Conservation (phyloP, 2,113 vertebrate species). For the Aegypius monachus region DNA sequence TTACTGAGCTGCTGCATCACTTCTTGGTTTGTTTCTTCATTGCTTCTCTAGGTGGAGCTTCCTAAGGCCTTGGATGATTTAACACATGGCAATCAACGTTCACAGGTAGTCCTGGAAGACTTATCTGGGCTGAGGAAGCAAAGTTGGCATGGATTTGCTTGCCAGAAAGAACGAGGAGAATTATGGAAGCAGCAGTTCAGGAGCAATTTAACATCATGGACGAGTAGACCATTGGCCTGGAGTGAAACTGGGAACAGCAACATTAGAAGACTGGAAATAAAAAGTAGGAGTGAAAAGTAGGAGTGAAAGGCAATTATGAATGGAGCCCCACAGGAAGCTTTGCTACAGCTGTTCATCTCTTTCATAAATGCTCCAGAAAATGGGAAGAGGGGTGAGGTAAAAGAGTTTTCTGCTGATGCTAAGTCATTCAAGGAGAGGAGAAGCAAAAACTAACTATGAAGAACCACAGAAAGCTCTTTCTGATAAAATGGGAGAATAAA, state of each 20-base stretch:
- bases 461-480: not conserved
- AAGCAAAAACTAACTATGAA: not conserved
- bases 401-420: not conserved
- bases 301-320: not conserved
- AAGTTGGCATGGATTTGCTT: not conserved
- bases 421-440: not conserved
- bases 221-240: not conserved
- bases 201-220: not conserved
- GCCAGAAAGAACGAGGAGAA: not conserved
- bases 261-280: not conserved
- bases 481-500: not conserved
- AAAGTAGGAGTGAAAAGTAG: not conserved
- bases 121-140: not conserved
- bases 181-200: not conserved
- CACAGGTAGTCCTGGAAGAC: not conserved
- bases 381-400: not conserved
- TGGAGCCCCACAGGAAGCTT: not conserved
- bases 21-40: not conserved
- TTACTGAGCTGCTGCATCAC: not conserved
- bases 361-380: not conserved
- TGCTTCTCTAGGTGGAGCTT: not conserved
- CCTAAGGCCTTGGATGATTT: not conserved
- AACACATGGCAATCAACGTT: not conserved
- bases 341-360: not conserved
- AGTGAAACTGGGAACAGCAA: not conserved